These are phyloP conservation scores for Deilephila porcellus DNA, from an alignment of 2,888 invertebrate species.

Conservation along the genomic window DNA sequence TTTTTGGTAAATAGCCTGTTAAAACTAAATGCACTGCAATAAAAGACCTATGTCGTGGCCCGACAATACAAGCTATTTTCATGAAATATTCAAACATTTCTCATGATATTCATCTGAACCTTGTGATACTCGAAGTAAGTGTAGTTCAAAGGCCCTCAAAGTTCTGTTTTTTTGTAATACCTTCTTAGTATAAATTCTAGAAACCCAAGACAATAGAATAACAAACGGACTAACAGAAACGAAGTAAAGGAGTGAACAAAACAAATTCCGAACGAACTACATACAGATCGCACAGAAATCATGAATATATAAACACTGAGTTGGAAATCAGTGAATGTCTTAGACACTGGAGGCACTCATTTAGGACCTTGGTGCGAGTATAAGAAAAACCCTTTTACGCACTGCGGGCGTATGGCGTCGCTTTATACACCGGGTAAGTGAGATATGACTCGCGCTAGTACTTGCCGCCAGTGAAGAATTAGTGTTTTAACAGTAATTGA, in stretches of 20 bases:
- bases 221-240: not conserved
- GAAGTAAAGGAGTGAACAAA: not conserved
- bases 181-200: too few species aligned
- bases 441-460: not conserved
- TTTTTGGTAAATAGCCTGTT: too few species aligned
- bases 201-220: too few species aligned
- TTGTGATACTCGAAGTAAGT: too few species aligned
- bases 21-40: too few species aligned
- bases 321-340: slow-evolving; percentile 43
- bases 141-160: too few species aligned
- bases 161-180: too few species aligned
- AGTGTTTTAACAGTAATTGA: too few species aligned
- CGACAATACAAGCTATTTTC: too few species aligned
- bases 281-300: slow-evolving; percentile 36
- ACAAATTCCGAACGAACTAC: slow-evolving; percentile 1
- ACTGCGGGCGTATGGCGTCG: slow-evolving; percentile 44
- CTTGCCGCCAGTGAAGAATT: not conserved
- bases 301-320: slow-evolving; percentile 45
- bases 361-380: slow-evolving; percentile 47
- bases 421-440: slow-evolving; percentile 28
- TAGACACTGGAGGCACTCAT: slow-evolving; percentile 49
- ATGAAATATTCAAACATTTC: not conserved
- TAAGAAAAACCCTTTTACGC: slow-evolving; percentile 51
- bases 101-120: too few species aligned
- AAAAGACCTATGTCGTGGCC: too few species aligned